Conservation (phyloP, 2,888 invertebrate genomes). For the Lagria hirta region DNA sequence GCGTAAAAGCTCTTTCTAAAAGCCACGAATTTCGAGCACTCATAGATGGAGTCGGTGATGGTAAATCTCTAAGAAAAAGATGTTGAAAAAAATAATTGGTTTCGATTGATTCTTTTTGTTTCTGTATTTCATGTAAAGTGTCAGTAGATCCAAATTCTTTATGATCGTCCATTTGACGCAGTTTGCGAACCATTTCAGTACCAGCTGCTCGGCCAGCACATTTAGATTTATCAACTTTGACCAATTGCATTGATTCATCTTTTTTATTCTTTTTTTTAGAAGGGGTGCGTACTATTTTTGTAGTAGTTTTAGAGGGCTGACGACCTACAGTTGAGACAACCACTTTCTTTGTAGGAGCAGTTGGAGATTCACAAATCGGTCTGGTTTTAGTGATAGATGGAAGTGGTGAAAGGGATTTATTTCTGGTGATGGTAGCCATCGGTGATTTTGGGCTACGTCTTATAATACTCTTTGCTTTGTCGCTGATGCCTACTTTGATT, state of each 20-base stretch:
- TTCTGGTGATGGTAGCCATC: constrained; percentile 31
- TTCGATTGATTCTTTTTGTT: constrained; percentile 61
- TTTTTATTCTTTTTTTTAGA: constrained; percentile 48
- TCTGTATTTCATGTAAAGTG: constrained; percentile 56
- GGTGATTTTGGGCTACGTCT: no score
- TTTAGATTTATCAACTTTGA: constrained; percentile 30
- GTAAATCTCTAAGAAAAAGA: constrained; percentile 62
- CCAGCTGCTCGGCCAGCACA: constrained; percentile 44
- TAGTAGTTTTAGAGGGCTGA: constrained; percentile 11
- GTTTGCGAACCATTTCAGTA: constrained; percentile 37
- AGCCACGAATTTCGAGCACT: constrained; percentile 60
- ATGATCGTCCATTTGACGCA: constrained; percentile 33
- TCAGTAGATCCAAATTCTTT: constrained; percentile 28
- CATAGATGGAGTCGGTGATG: constrained; percentile 50
- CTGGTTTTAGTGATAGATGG: constrained; percentile 33
- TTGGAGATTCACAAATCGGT: constrained; percentile 39
- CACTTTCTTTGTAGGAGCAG: no score
- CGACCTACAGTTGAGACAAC: constrained; percentile 15
- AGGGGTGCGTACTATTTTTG: constrained; percentile 11
- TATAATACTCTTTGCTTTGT: constrained; percentile 44
- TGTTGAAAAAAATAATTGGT: constrained; percentile 72
- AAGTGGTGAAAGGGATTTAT: constrained; percentile 6
- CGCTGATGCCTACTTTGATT: constrained; percentile 52
- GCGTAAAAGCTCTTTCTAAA: constrained; percentile 68
- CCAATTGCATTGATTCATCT: constrained; percentile 45